phyloP scores from a whole-genome alignment of 1,140 invertebrate genomes.

The Cydia fagiglandana region DNA sequence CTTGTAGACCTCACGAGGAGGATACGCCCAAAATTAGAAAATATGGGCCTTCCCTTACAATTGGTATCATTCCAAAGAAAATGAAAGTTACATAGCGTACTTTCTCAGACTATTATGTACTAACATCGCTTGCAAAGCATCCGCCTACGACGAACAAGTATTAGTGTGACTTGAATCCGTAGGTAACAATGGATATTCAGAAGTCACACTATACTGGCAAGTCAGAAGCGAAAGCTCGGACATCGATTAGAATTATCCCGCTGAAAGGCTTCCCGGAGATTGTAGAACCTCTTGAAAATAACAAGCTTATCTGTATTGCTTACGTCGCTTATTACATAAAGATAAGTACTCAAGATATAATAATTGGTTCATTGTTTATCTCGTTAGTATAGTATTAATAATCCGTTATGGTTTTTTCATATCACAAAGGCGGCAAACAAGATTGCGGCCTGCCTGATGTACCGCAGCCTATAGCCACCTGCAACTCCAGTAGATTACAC shows the following conservation, averaged over 20 bases:
- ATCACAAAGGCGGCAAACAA: not conserved
- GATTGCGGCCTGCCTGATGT: too few species aligned
- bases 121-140: not conserved
- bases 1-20: too few species aligned
- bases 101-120: not conserved
- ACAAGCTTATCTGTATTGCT: slow-evolving; percentile 12
- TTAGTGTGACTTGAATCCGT: not conserved
- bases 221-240: not conserved
- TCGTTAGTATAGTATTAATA: not conserved
- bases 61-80: not conserved
- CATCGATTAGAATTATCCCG: not conserved
- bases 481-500: too few species aligned
- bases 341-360: not conserved
- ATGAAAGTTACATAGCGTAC: not conserved
- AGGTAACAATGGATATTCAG: not conserved
- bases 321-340: slow-evolving; percentile 8
- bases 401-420: not conserved
- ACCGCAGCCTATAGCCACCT: too few species aligned
- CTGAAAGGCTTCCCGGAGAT: not conserved
- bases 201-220: not conserved
- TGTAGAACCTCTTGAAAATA: slow-evolving; percentile 11
- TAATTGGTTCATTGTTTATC: slow-evolving; percentile 1
- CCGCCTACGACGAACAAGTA: too few species aligned
- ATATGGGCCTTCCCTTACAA: not conserved
- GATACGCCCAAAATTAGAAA: not conserved